Conservation (phyloP, 2,888 invertebrate genomes). For the Scaptomyza flava region DNA sequence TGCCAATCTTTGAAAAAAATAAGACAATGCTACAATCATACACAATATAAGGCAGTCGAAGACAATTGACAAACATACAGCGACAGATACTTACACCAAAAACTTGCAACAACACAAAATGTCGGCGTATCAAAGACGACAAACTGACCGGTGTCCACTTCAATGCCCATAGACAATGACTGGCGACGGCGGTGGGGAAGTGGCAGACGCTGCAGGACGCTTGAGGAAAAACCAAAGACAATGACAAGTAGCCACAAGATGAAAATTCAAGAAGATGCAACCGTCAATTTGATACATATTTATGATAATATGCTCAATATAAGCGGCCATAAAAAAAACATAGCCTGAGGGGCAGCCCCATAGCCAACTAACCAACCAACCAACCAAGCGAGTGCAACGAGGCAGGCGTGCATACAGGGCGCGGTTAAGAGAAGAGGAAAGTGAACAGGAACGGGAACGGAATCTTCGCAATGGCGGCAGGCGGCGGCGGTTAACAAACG, state of each 20-base stretch:
- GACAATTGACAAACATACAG: slow-evolving; percentile 57
- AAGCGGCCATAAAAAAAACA: slow-evolving; percentile 52
- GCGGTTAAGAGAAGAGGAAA: background rate
- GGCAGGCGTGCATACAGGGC: slow-evolving; percentile 14
- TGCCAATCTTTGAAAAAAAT: slow-evolving; percentile 26
- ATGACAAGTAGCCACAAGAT: slow-evolving; percentile 78
- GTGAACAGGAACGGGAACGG: slow-evolving; percentile 17
- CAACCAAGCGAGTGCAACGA: slow-evolving; percentile 22
- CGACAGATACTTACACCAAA: slow-evolving; percentile 58
- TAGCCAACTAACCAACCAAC: slow-evolving; percentile 1
- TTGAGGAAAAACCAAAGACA: slow-evolving; percentile 78
- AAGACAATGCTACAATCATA: slow-evolving; percentile 57
- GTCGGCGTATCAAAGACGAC: slow-evolving; percentile 72
- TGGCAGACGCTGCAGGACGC: slow-evolving; percentile 29
- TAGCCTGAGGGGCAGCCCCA: slow-evolving; percentile 45
- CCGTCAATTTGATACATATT: slow-evolving; percentile 79
- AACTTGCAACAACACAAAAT: slow-evolving; percentile 55
- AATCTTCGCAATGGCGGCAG: slow-evolving; percentile 34
- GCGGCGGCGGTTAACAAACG: slow-evolving; percentile 66
- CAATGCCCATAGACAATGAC: slow-evolving; percentile 67
- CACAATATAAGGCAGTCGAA: slow-evolving; percentile 38
- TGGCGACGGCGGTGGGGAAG: background rate
- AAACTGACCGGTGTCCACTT: slow-evolving; percentile 57
- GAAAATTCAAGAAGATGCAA: slow-evolving; percentile 79
- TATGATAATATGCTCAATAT: slow-evolving; percentile 73